These are phyloP conservation scores for Andrena trimmerana DNA, from an alignment of 2,888 invertebrate species.

Conservation along the genomic window DNA sequence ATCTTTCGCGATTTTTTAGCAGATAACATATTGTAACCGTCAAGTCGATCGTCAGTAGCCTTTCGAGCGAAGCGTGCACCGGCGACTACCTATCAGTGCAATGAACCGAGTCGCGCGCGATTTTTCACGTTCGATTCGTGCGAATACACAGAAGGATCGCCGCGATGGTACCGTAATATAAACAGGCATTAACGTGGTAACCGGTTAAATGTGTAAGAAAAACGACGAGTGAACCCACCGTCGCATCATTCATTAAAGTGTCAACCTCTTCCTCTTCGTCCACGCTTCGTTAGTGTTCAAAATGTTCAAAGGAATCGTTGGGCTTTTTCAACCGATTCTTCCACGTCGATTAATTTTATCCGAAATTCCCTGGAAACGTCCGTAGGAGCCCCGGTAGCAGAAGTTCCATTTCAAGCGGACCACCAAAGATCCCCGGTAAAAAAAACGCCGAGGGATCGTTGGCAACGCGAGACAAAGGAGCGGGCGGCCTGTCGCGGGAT, in stretches of 20 bases:
- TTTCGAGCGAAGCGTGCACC: neutral
- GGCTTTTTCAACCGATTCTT: neutral
- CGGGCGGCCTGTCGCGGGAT: conserved; percentile 39
- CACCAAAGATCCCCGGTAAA: conserved; percentile 25
- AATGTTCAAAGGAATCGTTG: neutral
- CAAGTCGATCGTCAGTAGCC: conserved; percentile 31
- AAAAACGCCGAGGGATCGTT: conserved; percentile 1
- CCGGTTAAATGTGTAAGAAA: conserved; percentile 54
- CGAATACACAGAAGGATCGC: conserved; percentile 33
- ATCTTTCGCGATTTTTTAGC: conserved; percentile 15
- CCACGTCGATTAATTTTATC: neutral
- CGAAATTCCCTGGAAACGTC: neutral
- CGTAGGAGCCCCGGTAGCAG: neutral
- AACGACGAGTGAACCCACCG: conserved; percentile 31
- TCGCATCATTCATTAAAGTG: conserved; percentile 56
- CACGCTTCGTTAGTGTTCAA: conserved; percentile 4
- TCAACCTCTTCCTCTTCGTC: conserved; percentile 40
- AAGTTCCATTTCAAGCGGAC: conserved; percentile 14
- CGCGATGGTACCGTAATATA: conserved; percentile 50
- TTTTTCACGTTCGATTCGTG: conserved; percentile 42
- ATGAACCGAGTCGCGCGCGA: conserved; percentile 3
- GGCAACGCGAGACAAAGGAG: conserved; percentile 48
- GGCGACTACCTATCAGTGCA: conserved; percentile 12
- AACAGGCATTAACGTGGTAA: conserved; percentile 55
- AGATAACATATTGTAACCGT: conserved; percentile 11